These are phyloP conservation scores for Watsonalla binaria DNA, from an alignment of 2,888 invertebrate genomes.

Conservation along the genomic window DNA sequence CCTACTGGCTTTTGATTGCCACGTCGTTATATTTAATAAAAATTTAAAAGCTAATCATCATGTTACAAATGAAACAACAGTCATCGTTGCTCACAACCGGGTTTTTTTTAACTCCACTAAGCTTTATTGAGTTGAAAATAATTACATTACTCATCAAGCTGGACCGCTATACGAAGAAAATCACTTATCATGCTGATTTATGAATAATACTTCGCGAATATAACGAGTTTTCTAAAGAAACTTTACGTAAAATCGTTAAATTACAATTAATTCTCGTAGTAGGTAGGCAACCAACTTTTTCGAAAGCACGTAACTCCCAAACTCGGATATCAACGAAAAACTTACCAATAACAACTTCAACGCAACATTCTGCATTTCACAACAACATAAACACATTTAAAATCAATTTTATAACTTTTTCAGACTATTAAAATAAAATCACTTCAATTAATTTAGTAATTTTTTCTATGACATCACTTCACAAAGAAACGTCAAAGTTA, in stretches of 20 bases:
- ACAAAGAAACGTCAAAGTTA: conserved; percentile 63
- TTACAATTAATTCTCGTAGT: not conserved
- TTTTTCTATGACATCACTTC: conserved; percentile 50
- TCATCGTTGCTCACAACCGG: too few species aligned
- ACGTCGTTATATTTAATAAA: too few species aligned
- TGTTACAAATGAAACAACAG: too few species aligned
- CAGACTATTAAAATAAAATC: conserved; percentile 6
- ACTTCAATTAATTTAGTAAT: conserved; percentile 38
- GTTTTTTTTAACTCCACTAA: too few species aligned
- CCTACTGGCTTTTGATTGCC: too few species aligned
- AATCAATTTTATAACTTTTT: conserved; percentile 17
- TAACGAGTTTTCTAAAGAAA: not conserved
- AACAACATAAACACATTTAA: conserved; percentile 15
- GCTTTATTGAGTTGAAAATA: not conserved
- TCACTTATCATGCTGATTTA: not conserved
- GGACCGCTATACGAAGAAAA: not conserved
- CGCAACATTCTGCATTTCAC: conserved; percentile 23
- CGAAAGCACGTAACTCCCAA: not conserved
- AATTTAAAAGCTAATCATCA: too few species aligned
- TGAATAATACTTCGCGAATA: not conserved
- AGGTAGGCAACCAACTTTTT: not conserved
- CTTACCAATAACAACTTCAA: conserved; percentile 27
- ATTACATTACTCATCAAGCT: not conserved
- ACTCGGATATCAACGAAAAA: conserved; percentile 8
- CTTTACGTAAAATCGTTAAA: not conserved